Evolutionary conservation across 2,797 vertebrate genomes (phyloP).

Genomic region (Argentina silus): DNA sequence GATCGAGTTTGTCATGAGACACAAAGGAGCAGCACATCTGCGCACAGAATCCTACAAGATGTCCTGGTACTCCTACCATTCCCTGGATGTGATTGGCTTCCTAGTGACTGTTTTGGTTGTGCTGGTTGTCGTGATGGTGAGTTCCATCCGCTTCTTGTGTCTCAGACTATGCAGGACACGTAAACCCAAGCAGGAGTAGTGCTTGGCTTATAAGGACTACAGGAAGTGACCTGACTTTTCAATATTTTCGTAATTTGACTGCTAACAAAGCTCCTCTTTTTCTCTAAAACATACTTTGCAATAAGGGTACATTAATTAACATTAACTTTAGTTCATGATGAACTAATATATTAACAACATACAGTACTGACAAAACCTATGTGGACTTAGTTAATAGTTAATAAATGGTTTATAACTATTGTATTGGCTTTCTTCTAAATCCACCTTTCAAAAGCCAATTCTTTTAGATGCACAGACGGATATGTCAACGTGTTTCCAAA

Average conservation of each 20-base stretch:
- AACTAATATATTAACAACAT: too few relatives aligned
- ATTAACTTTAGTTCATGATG: background rate
- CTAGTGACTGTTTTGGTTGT: constrained; percentile 42
- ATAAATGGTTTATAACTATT: too few relatives aligned
- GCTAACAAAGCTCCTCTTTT: background rate
- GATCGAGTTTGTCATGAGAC: constrained; percentile 76
- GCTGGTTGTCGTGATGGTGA: constrained; percentile 35
- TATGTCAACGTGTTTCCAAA: too few relatives aligned
- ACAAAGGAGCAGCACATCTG: constrained; percentile 74
- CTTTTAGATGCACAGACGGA: too few relatives aligned
- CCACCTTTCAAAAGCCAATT: too few relatives aligned
- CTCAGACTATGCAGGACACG: constrained; percentile 54
- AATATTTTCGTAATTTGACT: background rate
- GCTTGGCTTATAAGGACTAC: background rate
- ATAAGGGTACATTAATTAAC: background rate
- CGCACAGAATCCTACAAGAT: constrained; percentile 74
- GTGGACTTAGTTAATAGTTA: too few relatives aligned
- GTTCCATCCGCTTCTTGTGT: constrained; percentile 58
- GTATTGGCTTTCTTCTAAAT: too few relatives aligned
- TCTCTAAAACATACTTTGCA: background rate
- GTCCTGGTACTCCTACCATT: constrained; percentile 74
- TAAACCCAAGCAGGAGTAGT: constrained; percentile 73
- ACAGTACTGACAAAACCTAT: too few relatives aligned
- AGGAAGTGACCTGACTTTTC: background rate
- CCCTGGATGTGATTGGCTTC: constrained; percentile 68